A percentile compares a stretch with the other conserved stretches of the same genome.
Conservation (phyloP, 2,888 invertebrate species). For the Labia minor region DNA sequence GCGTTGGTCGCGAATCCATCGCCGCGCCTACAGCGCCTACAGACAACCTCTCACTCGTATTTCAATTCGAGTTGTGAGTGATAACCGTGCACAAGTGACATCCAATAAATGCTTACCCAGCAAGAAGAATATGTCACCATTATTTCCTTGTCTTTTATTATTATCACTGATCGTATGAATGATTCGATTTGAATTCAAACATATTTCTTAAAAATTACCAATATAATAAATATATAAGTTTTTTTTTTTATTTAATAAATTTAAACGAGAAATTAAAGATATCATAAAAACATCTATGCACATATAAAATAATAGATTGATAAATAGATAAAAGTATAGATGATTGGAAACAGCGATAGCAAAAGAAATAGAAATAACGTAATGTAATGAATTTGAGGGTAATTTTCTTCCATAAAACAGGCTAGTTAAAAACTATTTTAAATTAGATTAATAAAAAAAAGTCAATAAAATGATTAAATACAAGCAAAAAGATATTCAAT, state of each 20-base stretch:
- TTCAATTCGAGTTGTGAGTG: neutral
- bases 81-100: neutral
- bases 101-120: neutral
- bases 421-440: neutral
- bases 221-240: too few species aligned
- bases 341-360: too few species aligned
- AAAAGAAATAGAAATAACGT: too few species aligned
- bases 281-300: too few species aligned
- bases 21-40: slow-evolving; percentile 13
- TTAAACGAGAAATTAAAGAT: too few species aligned
- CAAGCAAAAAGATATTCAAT: neutral
- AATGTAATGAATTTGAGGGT: neutral
- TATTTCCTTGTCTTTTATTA: too few species aligned
- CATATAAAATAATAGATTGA: too few species aligned
- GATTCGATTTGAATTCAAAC: too few species aligned
- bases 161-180: too few species aligned
- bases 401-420: neutral
- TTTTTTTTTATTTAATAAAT: too few species aligned
- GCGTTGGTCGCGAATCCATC: neutral
- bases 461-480: slow-evolving; percentile 3
- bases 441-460: slow-evolving; percentile 13
- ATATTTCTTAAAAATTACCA: too few species aligned
- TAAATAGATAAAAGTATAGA: too few species aligned
- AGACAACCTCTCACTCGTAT: neutral
- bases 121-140: neutral